Percentiles rank a stretch among this genome's conserved stretches.
Conservation (phyloP, 2,113 vertebrate genomes). For the Butastur rufipennis region DNA sequence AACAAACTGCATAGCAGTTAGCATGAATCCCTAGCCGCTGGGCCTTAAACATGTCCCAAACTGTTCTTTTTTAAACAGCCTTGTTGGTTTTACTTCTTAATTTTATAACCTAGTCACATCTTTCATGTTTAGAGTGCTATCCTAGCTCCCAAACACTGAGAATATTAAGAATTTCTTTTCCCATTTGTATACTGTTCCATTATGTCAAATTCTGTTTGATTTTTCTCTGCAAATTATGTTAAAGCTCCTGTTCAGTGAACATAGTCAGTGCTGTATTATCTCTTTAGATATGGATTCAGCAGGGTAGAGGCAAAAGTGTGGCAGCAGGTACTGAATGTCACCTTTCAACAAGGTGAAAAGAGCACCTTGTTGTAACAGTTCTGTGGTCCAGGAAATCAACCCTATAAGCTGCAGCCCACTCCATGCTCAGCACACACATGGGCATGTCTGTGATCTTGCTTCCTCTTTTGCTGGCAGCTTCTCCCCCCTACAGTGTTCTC, state of each 20-base stretch:
- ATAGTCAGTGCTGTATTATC: background rate
- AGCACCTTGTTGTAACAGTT: background rate
- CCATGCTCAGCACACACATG: background rate
- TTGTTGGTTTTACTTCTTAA: background rate
- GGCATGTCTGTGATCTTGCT: background rate
- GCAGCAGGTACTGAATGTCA: background rate
- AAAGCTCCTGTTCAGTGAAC: background rate
- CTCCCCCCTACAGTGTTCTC: background rate
- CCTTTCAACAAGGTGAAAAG: background rate
- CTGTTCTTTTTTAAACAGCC: background rate
- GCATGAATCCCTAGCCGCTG: accelerated
- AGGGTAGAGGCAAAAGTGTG: background rate
- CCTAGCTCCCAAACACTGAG: background rate
- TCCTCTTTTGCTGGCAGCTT: background rate
- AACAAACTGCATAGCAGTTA: background rate
- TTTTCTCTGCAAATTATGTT: background rate
- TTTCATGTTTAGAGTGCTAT: background rate
- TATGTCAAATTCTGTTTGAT: background rate
- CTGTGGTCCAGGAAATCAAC: background rate
- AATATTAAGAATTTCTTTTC: background rate
- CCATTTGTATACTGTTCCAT: background rate
- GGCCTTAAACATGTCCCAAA: background rate
- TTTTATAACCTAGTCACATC: background rate
- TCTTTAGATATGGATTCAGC: background rate
- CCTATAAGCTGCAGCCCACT: background rate